A percentile compares a stretch with the other conserved stretches of the same genome.
Evolutionary conservation across 2,797 vertebrate genomes (phyloP).

Genomic region (Spea hammondii): DNA sequence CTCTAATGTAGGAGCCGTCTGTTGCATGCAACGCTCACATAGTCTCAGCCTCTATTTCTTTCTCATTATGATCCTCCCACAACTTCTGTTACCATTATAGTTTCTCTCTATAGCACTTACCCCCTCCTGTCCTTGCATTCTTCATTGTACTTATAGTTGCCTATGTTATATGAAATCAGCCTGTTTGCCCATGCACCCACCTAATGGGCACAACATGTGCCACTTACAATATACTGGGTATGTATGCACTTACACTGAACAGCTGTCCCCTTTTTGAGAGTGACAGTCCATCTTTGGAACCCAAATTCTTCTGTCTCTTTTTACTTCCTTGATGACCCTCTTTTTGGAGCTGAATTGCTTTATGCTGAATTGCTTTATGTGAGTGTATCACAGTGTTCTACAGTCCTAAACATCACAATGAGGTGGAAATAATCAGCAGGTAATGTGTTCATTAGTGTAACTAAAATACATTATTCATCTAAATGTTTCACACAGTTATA

Average conservation of each 20-base stretch:
- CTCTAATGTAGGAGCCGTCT: constrained; percentile 40
- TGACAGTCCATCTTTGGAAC: too few relatives aligned
- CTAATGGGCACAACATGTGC: neutral
- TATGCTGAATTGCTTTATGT: too few relatives aligned
- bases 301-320: too few relatives aligned
- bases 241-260: neutral
- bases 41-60: constrained; percentile 19
- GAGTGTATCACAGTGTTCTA: too few relatives aligned
- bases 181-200: neutral
- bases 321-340: too few relatives aligned
- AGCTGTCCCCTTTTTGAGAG: neutral
- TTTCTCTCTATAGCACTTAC: neutral
- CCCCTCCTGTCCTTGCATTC: neutral
- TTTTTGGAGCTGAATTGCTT: too few relatives aligned
- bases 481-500: too few relatives aligned
- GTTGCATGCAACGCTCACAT: constrained; percentile 20
- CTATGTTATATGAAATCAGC: neutral
- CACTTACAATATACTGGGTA: neutral
- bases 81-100: neutral
- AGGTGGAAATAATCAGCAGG: too few relatives aligned
- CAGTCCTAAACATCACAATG: too few relatives aligned
- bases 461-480: too few relatives aligned
- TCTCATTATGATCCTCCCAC: constrained; percentile 16
- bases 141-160: neutral
- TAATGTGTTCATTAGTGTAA: too few relatives aligned